phyloP scores from a whole-genome alignment of 1,140 invertebrate genomes.

The Camponotus pennsylvanicus region DNA sequence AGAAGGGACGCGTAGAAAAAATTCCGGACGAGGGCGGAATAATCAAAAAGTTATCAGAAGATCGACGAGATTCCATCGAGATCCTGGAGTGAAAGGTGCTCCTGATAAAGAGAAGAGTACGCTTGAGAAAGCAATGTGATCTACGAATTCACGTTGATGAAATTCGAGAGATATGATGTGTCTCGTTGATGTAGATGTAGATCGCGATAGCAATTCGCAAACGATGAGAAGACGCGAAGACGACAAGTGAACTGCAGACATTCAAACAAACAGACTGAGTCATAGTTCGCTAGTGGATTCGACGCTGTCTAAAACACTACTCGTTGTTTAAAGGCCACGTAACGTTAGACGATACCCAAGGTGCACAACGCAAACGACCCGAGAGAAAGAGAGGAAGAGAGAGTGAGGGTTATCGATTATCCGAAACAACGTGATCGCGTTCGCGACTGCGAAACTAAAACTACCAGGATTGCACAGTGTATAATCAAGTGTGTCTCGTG shows the following conservation, averaged over 20 bases:
- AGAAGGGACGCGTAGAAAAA: background rate
- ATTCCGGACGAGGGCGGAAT: background rate
- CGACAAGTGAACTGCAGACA: conserved; percentile 21
- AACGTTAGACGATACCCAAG: conserved; percentile 23
- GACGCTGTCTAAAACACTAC: conserved; percentile 6
- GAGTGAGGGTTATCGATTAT: conserved; percentile 35
- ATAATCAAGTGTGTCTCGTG: background rate
- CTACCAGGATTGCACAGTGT: background rate
- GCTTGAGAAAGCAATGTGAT: too few relatives aligned
- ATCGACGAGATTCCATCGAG: background rate
- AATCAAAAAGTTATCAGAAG: background rate
- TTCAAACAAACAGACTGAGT: background rate
- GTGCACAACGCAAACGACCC: conserved; percentile 9
- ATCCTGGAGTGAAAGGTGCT: too few relatives aligned
- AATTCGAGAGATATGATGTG: background rate
- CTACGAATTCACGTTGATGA: background rate
- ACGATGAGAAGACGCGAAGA: background rate
- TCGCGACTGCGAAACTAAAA: conserved; percentile 31
- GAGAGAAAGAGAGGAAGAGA: too few relatives aligned
- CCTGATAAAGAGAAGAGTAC: too few relatives aligned
- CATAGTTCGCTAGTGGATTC: background rate
- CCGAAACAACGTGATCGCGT: conserved; percentile 1
- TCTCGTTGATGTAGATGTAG: too few relatives aligned
- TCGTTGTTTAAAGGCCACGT: conserved; percentile 3
- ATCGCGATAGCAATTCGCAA: conserved; percentile 6